Base-by-base conservation (phyloP, 1,140 invertebrate species). In the Drosophila dunni region DNA sequence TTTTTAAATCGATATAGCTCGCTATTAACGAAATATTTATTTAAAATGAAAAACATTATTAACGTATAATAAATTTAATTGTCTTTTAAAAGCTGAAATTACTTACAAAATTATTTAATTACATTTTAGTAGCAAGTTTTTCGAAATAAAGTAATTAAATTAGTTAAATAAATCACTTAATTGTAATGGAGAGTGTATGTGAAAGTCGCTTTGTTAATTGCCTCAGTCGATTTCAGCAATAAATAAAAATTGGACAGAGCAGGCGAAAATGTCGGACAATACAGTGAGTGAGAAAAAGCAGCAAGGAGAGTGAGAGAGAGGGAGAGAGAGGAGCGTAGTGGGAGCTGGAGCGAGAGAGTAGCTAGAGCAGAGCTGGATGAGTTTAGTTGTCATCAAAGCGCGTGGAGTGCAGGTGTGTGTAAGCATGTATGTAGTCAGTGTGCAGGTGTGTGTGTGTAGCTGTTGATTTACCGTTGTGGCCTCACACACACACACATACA, bases 391-490 rank as follows among this genome's bases (percentile, higher is more conserved):
- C 81, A 84, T 78, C 78, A 75, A 72, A 73, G 67, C 79, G 46
- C 67, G 65, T 38, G 64, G 71, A 61, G 60, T 61, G 46, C 56
- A 58, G 51, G 15, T 63, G 58, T n/a, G 10, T 44, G 44, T 53
- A 15, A 29, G 10, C 58, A 63, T 40, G 24, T 63, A 36, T 63
- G 15, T 60, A 17, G 48, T 45, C 46, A 58, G 33, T 62, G 40
- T 46, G 42, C 36, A 57, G 62, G 46, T 20, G 80, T 65, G 57
- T 65, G 57, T 63, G 57, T 63, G 45, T 69, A 51, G 66, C 64
- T 56, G 78, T 78, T 89, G 84, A 89, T 89, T 89, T 89, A 89
- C 84, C 65, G 84, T 89, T 89, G 84, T 89, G 84, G 84, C 84
- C 84, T 71, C 69, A 65, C 73, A 62, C 54, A 50, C 45, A 56